Conservation (phyloP, 2,113 vertebrate species). For the Megaceryle torquata region DNA sequence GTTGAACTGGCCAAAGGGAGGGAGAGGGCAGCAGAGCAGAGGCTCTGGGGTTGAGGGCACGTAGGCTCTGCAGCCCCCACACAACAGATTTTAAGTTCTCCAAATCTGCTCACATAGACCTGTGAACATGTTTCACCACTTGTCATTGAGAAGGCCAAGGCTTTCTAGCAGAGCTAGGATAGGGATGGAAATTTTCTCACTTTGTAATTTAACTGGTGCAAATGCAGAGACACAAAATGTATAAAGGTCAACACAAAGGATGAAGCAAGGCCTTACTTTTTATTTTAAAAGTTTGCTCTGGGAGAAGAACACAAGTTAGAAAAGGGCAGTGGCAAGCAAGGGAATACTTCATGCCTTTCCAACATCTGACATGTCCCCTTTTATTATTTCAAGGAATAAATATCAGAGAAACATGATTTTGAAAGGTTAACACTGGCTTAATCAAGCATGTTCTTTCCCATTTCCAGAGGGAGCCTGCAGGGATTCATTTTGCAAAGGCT, state of each 20-base stretch:
- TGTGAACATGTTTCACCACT: not conserved
- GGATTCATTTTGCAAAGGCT: not conserved
- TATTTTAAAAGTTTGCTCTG: slow-evolving; percentile 7
- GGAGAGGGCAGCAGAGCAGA: not conserved
- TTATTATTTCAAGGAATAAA: slow-evolving; percentile 52
- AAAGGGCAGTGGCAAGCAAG: slow-evolving; percentile 24
- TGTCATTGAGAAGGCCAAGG: not conserved
- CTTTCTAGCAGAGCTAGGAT: not conserved
- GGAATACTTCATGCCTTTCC: not conserved
- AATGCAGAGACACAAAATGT: not conserved
- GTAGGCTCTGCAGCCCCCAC: not conserved
- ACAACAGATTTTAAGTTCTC: rapidly evolving
- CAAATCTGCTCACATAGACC: too few relatives aligned
- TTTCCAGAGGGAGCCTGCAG: slow-evolving; percentile 18
- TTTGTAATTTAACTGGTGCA: not conserved
- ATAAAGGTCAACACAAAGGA: slow-evolving; percentile 14
- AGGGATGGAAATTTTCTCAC: not conserved
- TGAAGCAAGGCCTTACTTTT: not conserved
- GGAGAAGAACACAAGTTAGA: not conserved
- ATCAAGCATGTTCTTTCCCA: slow-evolving; percentile 46
- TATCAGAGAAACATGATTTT: slow-evolving; percentile 35
- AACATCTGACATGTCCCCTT: slow-evolving; percentile 9
- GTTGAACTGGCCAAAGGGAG: not conserved
- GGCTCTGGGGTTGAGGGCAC: rapidly evolving
- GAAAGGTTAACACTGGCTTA: slow-evolving; percentile 40